Percentiles rank a stretch among this genome's conserved stretches.
These are phyloP conservation scores for Callithrix jacchus DNA, from an alignment of 2,113 vertebrate species.

Conservation along the genomic window DNA sequence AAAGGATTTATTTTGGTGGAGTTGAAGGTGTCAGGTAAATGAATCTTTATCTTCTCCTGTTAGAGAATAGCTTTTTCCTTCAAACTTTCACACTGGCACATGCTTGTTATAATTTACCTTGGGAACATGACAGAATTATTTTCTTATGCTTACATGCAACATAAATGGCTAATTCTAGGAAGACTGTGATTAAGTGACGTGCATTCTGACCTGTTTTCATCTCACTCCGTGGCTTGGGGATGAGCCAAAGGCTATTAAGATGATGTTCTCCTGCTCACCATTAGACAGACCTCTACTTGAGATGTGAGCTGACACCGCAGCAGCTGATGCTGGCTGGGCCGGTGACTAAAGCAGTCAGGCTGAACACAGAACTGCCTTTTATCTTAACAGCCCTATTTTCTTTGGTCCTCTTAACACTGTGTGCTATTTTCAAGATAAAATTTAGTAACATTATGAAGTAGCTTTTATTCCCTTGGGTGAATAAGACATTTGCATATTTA, in stretches of 20 bases:
- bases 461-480: not conserved
- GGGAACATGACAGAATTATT: not conserved
- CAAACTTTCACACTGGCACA: not conserved
- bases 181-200: not conserved
- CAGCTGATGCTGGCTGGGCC: not conserved
- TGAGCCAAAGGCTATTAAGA: not conserved
- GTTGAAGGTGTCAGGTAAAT: not conserved
- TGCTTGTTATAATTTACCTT: not conserved
- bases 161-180: not conserved
- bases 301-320: not conserved
- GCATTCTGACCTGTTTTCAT: not conserved
- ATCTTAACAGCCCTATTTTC: not conserved
- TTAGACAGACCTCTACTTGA: not conserved
- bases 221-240: not conserved
- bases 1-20: slow-evolving; percentile 15
- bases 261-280: not conserved
- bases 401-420: not conserved
- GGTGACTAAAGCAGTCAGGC: not conserved
- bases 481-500: not conserved
- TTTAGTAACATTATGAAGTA: not conserved
- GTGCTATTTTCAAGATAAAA: not conserved
- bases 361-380: not conserved
- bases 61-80: not conserved
- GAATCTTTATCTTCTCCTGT: not conserved
- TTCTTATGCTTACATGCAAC: not conserved